Base-by-base conservation (phyloP, 2,113 vertebrate species). In the Empidonax traillii region DNA sequence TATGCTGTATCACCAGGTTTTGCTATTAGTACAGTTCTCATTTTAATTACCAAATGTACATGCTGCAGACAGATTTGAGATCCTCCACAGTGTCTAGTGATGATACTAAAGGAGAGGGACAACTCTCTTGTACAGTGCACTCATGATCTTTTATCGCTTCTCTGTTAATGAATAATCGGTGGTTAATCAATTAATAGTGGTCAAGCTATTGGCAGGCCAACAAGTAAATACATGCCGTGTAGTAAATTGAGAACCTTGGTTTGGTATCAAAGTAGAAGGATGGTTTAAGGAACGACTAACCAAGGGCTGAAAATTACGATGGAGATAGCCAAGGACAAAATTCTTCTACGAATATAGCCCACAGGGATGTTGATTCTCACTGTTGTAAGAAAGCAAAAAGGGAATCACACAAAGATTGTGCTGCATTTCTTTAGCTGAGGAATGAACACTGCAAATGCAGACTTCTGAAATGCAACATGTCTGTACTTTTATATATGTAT, bases 101-200 rank as follows among this genome's bases (percentile, higher is more conserved):
- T 72, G 51, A 84, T 80, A 44, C 58, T 81, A 53, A 33, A 91
- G 56, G 52, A 83, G 72, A 74, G 47, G 49, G 31, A 79, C 37
- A 69, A 31, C 14, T 78, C 61, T 14, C 43, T 78, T 44, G 49
- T 81, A 55, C 39, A 53, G 52, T 49, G 33, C 10, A n/a, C 8
- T 66, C 43, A 25, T 6, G 44, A 53, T 66, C 9, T 76, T 55
- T 84, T 86, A 76, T 88, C 3, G 0, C n/a, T 73, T 20, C 91
- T 90, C 63, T 33, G 53, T 47, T 68, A 96, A 92, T 53, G 52
- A 68, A 87, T 44, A 93, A 84, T 81, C 53, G 71, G 68, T 58
- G 33, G 62, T 79, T 95, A 93, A 79, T 93, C 86, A 90, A 93
- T 93, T 95, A 80, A 62, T 81, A 93, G 39, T 82, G 47, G 30